Evolutionary conservation across 1,140 invertebrate genomes (phyloP).

Genomic region (Caenorhabditis brenneri): DNA sequence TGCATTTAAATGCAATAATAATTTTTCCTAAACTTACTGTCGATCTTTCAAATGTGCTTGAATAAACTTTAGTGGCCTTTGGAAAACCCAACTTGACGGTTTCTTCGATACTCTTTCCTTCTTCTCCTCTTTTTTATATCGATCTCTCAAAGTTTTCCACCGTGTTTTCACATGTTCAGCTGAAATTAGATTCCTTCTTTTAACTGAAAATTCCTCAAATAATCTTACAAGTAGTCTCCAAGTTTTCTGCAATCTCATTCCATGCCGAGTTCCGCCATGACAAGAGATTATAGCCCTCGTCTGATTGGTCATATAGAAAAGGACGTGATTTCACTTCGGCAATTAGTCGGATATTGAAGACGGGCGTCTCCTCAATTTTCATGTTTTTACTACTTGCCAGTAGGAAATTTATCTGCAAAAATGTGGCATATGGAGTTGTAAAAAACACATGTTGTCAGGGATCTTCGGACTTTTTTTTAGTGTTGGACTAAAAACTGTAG

Average conservation of each 20-base stretch:
- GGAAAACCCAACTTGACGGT: constrained; percentile 31
- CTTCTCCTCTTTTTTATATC: constrained; percentile 54
- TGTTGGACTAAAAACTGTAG: no score
- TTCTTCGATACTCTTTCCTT: constrained; percentile 25
- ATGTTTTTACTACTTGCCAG: constrained; percentile 29
- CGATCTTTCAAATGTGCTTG: constrained; percentile 38
- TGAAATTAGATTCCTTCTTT: background rate
- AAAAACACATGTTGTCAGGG: no score
- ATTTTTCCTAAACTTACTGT: background rate
- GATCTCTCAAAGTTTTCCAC: constrained; percentile 52
- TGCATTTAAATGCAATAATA: no score
- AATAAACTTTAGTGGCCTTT: constrained; percentile 38
- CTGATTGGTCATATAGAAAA: constrained; percentile 46
- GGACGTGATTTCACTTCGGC: constrained; percentile 27
- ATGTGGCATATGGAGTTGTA: no score
- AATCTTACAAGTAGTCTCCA: constrained; percentile 38
- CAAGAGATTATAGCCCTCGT: constrained; percentile 44
- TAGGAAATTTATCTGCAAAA: constrained; percentile 24
- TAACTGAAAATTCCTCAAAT: background rate
- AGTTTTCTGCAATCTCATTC: constrained; percentile 25
- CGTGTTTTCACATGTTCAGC: constrained; percentile 50
- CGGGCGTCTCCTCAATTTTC: constrained; percentile 36
- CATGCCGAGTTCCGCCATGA: constrained; percentile 49
- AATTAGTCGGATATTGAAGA: constrained; percentile 51
- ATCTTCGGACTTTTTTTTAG: no score